A percentile compares a stretch with the other conserved stretches of the same genome.
Conservation (phyloP, 2,888 invertebrate species). For the Eumacrocentrus americanus region DNA sequence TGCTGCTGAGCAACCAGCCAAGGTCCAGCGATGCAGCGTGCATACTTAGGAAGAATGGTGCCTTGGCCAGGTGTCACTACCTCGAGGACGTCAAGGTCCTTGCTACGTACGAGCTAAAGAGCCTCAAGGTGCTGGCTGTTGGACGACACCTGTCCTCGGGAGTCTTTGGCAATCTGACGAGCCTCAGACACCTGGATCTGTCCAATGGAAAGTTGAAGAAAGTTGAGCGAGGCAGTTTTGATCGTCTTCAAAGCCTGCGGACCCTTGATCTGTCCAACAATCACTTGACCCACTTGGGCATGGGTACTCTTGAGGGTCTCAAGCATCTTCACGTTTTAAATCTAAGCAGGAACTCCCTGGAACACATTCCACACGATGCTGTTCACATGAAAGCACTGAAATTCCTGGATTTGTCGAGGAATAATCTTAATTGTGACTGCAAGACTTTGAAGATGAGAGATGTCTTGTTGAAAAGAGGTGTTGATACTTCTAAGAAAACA, state of each 20-base stretch:
- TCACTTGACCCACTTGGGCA: constrained; percentile 65
- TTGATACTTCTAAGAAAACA: constrained; percentile 59
- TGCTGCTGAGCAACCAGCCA: constrained; percentile 39
- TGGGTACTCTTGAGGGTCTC: constrained; percentile 64
- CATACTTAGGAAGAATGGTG: constrained; percentile 39
- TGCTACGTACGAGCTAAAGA: constrained; percentile 45
- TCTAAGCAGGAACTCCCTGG: constrained; percentile 69
- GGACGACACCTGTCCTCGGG: constrained; percentile 38
- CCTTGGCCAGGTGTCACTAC: constrained; percentile 45
- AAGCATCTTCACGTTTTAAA: constrained; percentile 68
- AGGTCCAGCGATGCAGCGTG: constrained; percentile 44
- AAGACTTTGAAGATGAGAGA: constrained; percentile 71
- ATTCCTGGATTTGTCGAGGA: constrained; percentile 71
- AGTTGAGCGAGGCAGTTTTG: constrained; percentile 66
- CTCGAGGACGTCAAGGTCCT: constrained; percentile 50
- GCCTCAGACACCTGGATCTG: constrained; percentile 69
- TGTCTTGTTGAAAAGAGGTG: constrained; percentile 61
- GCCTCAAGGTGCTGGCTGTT: constrained; percentile 38
- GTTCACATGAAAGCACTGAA: constrained; percentile 66
- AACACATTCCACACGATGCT: constrained; percentile 68
- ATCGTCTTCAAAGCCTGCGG: constrained; percentile 66
- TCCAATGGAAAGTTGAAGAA: constrained; percentile 69
- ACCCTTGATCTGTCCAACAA: constrained; percentile 70
- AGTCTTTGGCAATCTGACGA: constrained; percentile 62
- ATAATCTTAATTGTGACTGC: constrained; percentile 75